These are phyloP conservation scores for Polymixis lichenea DNA, from an alignment of 2,888 invertebrate genomes.

Conservation along the genomic window DNA sequence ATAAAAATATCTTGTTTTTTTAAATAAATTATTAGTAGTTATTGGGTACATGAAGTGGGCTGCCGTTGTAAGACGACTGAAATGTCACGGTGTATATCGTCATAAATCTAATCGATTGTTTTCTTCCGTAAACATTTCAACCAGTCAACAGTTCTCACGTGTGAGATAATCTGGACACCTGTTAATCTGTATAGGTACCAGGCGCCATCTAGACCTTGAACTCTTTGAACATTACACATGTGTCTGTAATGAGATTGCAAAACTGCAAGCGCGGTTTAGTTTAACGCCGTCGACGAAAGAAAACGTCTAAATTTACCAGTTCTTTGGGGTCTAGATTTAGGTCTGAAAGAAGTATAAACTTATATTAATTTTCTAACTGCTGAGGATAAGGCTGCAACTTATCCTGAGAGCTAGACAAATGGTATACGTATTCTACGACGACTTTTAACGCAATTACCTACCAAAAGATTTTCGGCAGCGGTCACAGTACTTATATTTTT, in stretches of 20 bases:
- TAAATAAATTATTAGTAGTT: too few species aligned
- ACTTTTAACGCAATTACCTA: not conserved
- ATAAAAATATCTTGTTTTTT: too few species aligned
- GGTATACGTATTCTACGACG: not conserved
- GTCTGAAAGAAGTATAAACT: not conserved
- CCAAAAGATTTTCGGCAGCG: not conserved
- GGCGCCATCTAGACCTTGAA: slow-evolving; percentile 36
- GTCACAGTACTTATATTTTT: too few species aligned
- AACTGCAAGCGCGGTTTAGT: slow-evolving; percentile 1
- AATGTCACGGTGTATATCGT: too few species aligned
- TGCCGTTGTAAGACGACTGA: too few species aligned
- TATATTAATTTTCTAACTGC: not conserved
- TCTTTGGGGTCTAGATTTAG: too few species aligned
- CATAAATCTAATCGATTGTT: not conserved
- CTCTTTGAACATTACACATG: slow-evolving; percentile 25
- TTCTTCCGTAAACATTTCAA: slow-evolving; percentile 14
- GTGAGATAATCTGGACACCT: slow-evolving; percentile 25
- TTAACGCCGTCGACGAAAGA: not conserved
- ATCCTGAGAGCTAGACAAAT: not conserved
- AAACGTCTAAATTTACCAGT: not conserved
- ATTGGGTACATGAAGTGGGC: too few species aligned
- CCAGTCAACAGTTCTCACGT: slow-evolving; percentile 16
- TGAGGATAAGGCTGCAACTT: not conserved
- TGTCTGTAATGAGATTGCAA: not conserved
- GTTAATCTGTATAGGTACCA: slow-evolving; percentile 13